Conservation (phyloP, 2,888 invertebrate genomes). For the Polymixis lichenea region DNA sequence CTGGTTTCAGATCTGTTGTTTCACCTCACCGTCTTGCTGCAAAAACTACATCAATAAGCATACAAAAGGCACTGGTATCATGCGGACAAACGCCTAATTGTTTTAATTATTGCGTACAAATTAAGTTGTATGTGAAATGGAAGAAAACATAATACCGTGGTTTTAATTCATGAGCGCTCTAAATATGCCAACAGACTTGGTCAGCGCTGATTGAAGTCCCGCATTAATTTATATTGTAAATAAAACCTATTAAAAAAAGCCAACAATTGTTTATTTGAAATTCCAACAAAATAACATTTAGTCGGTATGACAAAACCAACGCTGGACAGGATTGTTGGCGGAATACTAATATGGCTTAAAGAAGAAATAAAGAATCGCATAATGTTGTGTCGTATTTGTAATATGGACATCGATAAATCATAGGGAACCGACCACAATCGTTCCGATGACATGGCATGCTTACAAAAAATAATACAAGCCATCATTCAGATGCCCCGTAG, state of each 20-base stretch:
- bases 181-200: slow-evolving; percentile 80
- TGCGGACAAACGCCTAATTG: slow-evolving; percentile 73
- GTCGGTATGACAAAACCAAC: slow-evolving; percentile 90
- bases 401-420: slow-evolving; percentile 90
- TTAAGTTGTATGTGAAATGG: slow-evolving; percentile 83
- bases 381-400: slow-evolving; percentile 90
- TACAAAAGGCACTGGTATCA: slow-evolving; percentile 63
- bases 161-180: slow-evolving; percentile 87
- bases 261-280: slow-evolving; percentile 89
- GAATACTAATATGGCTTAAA: slow-evolving; percentile 90
- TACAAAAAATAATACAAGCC: slow-evolving; percentile 89
- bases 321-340: slow-evolving; percentile 87
- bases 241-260: slow-evolving; percentile 82
- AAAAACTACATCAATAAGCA: slow-evolving; percentile 62
- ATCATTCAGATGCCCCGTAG: slow-evolving; percentile 88
- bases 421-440: slow-evolving; percentile 90
- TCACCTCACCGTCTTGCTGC: not conserved
- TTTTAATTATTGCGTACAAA: slow-evolving; percentile 86
- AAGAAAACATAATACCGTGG: slow-evolving; percentile 78
- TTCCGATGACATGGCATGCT: slow-evolving; percentile 90
- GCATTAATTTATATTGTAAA: slow-evolving; percentile 86
- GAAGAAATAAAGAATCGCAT: slow-evolving; percentile 90
- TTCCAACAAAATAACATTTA: slow-evolving; percentile 90
- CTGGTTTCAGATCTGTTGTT: slow-evolving; percentile 55
- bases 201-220: slow-evolving; percentile 83